Percentiles rank a stretch among this genome's conserved stretches.
Evolutionary conservation across 2,888 invertebrate species (phyloP).

Genomic region (Baccha elongata): DNA sequence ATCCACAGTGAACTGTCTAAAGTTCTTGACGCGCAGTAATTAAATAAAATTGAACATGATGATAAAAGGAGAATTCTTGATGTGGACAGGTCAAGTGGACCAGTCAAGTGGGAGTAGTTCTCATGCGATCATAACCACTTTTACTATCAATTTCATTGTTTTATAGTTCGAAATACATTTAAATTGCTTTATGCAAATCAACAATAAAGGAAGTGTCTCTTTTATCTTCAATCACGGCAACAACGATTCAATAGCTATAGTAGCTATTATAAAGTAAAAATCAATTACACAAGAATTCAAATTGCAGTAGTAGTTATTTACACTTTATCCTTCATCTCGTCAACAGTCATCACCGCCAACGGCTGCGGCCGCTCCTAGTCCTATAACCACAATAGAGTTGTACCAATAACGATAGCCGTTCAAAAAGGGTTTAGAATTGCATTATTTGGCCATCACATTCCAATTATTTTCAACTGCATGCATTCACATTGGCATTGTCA

Average conservation of each 20-base stretch:
- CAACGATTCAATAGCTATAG: too few species aligned
- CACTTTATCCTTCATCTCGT: conserved; percentile 23
- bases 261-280: conserved; percentile 32
- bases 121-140: too few species aligned
- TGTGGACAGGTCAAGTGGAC: too few species aligned
- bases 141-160: too few species aligned
- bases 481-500: conserved; percentile 4
- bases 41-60: too few species aligned
- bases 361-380: neutral
- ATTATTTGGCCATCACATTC: conserved; percentile 42
- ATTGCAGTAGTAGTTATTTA: conserved; percentile 28
- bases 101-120: too few species aligned
- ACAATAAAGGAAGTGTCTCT: neutral
- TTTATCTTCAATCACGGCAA: neutral
- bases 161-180: neutral
- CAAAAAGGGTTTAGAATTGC: conserved; percentile 28
- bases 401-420: conserved; percentile 9
- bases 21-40: too few species aligned
- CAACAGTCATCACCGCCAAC: neutral
- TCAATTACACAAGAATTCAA: conserved; percentile 32
- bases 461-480: conserved; percentile 43
- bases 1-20: too few species aligned
- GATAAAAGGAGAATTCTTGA: too few species aligned
- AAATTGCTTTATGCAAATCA: neutral
- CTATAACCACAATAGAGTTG: neutral